Base-by-base conservation (phyloP, 2,113 vertebrate genomes). In the Tenebrosternarchus preto region DNA sequence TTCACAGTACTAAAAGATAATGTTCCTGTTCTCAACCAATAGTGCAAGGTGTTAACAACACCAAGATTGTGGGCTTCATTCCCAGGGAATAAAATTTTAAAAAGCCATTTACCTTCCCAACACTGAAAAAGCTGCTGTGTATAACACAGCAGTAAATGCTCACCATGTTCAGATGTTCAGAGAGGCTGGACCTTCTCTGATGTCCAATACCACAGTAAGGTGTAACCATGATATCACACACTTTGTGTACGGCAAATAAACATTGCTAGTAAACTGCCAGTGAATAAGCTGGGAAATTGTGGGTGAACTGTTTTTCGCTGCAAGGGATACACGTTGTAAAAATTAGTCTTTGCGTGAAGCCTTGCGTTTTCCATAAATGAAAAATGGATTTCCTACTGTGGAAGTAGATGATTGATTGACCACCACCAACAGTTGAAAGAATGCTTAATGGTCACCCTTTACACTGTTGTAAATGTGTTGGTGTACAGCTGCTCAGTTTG, bases 361-460 rank as follows among this genome's bases (percentile, higher is more conserved):
- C 15, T 11, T 73, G 29, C 20, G 1, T 73, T 67, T 67, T 53
- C 46, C 25, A 1, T 39, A 53, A 68, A 77, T 77, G 46, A 69
- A 69, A 78, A 78, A 78, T 69, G 29, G 66, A 69, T 77, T 68
- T 78, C 67, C 31, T 69, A 17, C 50, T 36, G 31, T 16, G 8
- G 64, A 20, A 16, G 19, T 27, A 78, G 56, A 19, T 77, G 64
- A 77, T n/a, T 67, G 61, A 76, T 64, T 2, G 75, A 36, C 4
- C 25, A 20, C 27, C 63, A 31, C 17, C 27, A 33, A 31, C 61
- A 64, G 61, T 27, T 33, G 17, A n/a, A 39, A 8, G 59, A 73
- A 36, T 25, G 25, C 33, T 25, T 8, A 24, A 16, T 19, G 31
- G 12, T 2, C 33, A 36, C 33, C n/a, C 3, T 36, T 36, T 36